Evolutionary conservation across 1,140 invertebrate genomes (phyloP).

Genomic region (Drosophila micromelanica): DNA sequence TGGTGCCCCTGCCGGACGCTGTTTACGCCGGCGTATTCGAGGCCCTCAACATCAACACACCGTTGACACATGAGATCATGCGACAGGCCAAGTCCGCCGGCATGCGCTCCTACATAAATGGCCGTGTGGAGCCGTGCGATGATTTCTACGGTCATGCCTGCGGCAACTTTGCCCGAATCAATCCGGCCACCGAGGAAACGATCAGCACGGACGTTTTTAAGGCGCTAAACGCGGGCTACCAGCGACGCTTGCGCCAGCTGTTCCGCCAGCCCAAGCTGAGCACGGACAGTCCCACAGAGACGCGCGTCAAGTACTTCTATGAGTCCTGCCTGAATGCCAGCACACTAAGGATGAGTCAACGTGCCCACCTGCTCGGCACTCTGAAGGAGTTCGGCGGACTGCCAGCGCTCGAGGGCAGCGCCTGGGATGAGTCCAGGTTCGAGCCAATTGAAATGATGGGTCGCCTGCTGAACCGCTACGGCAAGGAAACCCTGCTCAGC

Average conservation of each 20-base stretch:
- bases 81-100: constrained; percentile 81
- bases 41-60: constrained; percentile 54
- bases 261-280: constrained; percentile 56
- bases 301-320: constrained; percentile 74
- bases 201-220: constrained; percentile 86
- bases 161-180: constrained; percentile 85
- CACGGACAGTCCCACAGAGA: constrained; percentile 66
- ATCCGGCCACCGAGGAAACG: constrained; percentile 59
- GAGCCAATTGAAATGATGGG: constrained; percentile 88
- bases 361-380: constrained; percentile 85
- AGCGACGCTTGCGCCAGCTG: constrained; percentile 50
- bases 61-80: constrained; percentile 84
- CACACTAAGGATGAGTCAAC: constrained; percentile 85
- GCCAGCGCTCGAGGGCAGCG: constrained; percentile 88
- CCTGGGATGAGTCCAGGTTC: constrained; percentile 87
- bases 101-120: constrained; percentile 62
- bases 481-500: constrained; percentile 85
- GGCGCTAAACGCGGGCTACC: constrained; percentile 44
- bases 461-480: constrained; percentile 86
- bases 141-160: constrained; percentile 90
- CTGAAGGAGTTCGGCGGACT: constrained; percentile 89
- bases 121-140: constrained; percentile 87
- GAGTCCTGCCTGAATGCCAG: constrained; percentile 83
- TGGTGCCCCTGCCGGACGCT: constrained; percentile 41
- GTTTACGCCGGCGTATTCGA: constrained; percentile 45